These are phyloP conservation scores for Sphyrna mokarran DNA, from an alignment of 2,113 vertebrate genomes.

Conservation along the genomic window DNA sequence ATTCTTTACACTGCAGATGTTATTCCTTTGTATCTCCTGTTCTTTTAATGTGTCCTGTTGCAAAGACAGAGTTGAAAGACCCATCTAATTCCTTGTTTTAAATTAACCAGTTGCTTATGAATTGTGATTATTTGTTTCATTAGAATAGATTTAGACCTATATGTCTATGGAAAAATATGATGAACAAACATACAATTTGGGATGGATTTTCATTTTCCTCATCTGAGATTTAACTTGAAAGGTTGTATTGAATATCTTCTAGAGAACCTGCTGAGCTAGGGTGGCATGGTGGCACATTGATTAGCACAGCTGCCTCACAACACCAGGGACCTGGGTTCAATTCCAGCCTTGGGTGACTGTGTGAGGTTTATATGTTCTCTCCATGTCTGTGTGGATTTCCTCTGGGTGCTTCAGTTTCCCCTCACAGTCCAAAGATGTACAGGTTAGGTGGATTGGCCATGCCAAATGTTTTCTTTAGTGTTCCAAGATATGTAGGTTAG, in stretches of 20 bases:
- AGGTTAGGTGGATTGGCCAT: too few relatives aligned
- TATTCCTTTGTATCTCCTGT: not conserved
- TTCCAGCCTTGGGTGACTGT: too few relatives aligned
- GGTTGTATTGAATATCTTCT: too few relatives aligned
- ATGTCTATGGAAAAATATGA: not conserved
- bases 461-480: too few relatives aligned
- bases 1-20: not conserved
- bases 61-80: constrained; percentile 2
- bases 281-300: too few relatives aligned
- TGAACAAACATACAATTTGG: not conserved
- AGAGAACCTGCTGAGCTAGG: not conserved
- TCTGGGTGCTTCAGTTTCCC: too few relatives aligned
- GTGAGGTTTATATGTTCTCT: too few relatives aligned
- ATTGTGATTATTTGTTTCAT: not conserved
- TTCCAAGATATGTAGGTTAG: too few relatives aligned
- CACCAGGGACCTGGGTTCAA: too few relatives aligned
- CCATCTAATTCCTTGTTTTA: not conserved
- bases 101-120: not conserved
- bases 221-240: not conserved
- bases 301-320: too few relatives aligned
- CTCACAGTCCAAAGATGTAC: too few relatives aligned
- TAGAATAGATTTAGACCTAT: not conserved
- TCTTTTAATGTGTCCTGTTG: not conserved
- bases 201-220: not conserved
- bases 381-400: too few relatives aligned